These are phyloP conservation scores for Cydia amplana DNA, from an alignment of 1,140 invertebrate genomes.

Conservation along the genomic window DNA sequence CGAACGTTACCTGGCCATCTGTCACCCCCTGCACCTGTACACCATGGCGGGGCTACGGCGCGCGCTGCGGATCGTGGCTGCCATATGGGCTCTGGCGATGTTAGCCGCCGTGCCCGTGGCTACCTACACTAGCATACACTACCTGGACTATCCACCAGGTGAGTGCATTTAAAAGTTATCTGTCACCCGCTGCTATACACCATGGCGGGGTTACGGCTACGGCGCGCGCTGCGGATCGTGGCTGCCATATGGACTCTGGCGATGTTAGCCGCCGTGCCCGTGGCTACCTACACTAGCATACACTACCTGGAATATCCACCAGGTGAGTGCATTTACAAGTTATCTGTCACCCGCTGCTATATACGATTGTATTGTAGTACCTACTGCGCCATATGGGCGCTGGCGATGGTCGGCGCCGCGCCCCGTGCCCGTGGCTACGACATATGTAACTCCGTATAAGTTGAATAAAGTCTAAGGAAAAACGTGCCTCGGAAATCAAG, in stretches of 20 bases:
- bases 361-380: too few species aligned
- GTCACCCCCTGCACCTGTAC: conserved; percentile 90
- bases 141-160: conserved; percentile 86
- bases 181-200: not conserved
- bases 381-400: conserved; percentile 89
- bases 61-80: conserved; percentile 89
- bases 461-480: too few species aligned
- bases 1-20: conserved; percentile 95
- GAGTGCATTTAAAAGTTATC: conserved; percentile 39
- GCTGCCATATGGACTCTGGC: conserved; percentile 88
- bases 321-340: conserved; percentile 67
- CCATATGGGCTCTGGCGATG: conserved; percentile 89
- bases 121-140: conserved; percentile 84
- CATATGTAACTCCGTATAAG: too few species aligned
- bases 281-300: conserved; percentile 85
- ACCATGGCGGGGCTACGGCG: conserved; percentile 89
- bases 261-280: conserved; percentile 88
- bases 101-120: conserved; percentile 90
- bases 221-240: conserved; percentile 90
- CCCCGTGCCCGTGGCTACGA: conserved; percentile 94
- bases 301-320: conserved; percentile 86
- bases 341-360: too few species aligned
- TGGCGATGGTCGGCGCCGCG: conserved; percentile 87
- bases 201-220: conserved; percentile 88
- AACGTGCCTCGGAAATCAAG: too few species aligned